A percentile compares a stretch with the other conserved stretches of the same genome.
These are phyloP conservation scores for Drosophila testacea DNA, from an alignment of 2,888 invertebrate species.

Conservation along the genomic window DNA sequence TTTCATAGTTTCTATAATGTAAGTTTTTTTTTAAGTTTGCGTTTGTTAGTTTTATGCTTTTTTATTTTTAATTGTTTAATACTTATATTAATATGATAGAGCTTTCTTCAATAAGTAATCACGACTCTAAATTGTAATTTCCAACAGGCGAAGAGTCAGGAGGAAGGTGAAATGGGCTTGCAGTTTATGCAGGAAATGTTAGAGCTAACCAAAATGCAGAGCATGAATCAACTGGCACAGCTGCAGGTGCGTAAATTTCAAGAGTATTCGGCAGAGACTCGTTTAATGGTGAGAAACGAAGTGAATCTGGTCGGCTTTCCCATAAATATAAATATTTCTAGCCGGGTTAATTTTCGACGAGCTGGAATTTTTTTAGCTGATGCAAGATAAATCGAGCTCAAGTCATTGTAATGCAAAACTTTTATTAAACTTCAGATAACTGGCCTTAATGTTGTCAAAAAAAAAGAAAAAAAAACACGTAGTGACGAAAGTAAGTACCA, in stretches of 20 bases:
- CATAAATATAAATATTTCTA: not conserved
- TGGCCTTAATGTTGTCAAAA: too few relatives aligned
- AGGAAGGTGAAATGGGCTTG: slow-evolving; percentile 96
- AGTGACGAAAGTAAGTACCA: not conserved
- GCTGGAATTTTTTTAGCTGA: too few relatives aligned
- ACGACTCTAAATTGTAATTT: not conserved
- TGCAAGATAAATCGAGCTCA: not conserved
- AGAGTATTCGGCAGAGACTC: slow-evolving; percentile 13
- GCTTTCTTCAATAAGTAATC: not conserved
- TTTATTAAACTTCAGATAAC: not conserved
- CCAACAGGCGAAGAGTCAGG: slow-evolving; percentile 91
- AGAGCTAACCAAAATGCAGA: slow-evolving; percentile 92
- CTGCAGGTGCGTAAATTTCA: slow-evolving; percentile 80
- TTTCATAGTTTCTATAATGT: slow-evolving; percentile 95
- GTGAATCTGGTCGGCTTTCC: not conserved
- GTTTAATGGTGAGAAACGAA: slow-evolving; percentile 30
- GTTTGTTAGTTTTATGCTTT: slow-evolving; percentile 30
- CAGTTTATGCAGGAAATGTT: slow-evolving; percentile 99
- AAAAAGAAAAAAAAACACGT: not conserved
- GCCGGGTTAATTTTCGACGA: not conserved
- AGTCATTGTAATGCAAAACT: not conserved
- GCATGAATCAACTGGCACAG: slow-evolving; percentile 83
- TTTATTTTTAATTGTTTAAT: slow-evolving; percentile 5
- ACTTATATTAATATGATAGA: not conserved
- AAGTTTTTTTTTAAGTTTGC: slow-evolving; percentile 83